phyloP scores from a whole-genome alignment of 2,113 vertebrate genomes.

The Periophthalmus modestus region DNA sequence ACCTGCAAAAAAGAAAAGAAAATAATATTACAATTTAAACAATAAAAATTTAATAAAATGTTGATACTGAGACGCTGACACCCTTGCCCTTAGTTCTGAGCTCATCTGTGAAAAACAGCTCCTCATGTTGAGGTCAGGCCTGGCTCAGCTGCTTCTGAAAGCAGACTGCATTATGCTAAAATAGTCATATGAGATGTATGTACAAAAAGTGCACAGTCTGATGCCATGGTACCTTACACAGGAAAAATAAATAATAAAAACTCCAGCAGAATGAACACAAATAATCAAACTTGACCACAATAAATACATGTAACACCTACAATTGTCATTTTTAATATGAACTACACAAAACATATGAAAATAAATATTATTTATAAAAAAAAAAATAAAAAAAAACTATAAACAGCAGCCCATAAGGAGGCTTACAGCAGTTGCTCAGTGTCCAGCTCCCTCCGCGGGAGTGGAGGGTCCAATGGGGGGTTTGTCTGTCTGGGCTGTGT shows the following conservation, averaged over 20 bases:
- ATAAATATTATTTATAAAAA: conserved; percentile 55
- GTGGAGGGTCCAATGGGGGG: conserved; percentile 63
- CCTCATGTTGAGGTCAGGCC: too few relatives aligned
- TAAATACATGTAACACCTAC: neutral
- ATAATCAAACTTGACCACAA: conserved; percentile 54
- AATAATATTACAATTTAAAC: too few relatives aligned
- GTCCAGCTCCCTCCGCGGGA: conserved; percentile 30
- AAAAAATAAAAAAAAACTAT: conserved; percentile 46
- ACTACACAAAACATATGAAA: conserved; percentile 53
- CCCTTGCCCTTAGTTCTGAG: too few relatives aligned
- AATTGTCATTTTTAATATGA: conserved; percentile 48
- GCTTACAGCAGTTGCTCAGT: conserved; percentile 49
- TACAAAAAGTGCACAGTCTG: neutral
- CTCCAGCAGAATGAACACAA: conserved; percentile 53
- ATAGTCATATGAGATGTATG: neutral
- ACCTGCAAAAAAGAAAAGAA: too few relatives aligned
- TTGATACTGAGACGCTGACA: too few relatives aligned
- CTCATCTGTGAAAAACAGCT: neutral
- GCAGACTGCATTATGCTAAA: neutral
- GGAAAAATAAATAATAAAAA: conserved; percentile 30
- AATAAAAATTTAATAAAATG: too few relatives aligned
- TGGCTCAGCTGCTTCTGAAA: neutral
- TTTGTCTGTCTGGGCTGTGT: conserved; percentile 57
- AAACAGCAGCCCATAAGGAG: conserved; percentile 8
- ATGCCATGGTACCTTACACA: neutral